Conservation (phyloP, 2,113 vertebrate species). For the Aegypius monachus region DNA sequence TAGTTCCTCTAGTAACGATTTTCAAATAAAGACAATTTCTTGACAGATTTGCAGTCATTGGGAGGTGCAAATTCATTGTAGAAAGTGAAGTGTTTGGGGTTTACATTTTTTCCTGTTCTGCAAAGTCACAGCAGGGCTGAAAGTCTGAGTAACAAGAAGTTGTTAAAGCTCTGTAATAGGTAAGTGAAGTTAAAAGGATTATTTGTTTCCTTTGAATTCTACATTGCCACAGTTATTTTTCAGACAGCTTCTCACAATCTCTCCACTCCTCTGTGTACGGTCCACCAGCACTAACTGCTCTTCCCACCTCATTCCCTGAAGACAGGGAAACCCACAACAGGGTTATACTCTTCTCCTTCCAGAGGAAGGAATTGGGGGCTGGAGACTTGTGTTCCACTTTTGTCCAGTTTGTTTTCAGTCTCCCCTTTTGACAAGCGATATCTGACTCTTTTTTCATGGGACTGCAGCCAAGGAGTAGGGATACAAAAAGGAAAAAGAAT, state of each 20-base stretch:
- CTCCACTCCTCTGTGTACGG: background rate
- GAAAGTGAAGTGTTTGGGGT: background rate
- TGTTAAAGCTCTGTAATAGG: background rate
- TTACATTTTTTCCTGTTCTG: background rate
- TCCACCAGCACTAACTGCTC: background rate
- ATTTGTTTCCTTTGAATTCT: background rate
- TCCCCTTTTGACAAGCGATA: background rate
- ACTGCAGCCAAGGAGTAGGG: background rate
- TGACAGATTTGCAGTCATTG: background rate
- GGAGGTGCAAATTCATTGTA: background rate
- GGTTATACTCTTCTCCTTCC: background rate
- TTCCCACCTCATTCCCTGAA: background rate
- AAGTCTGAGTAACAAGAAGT: background rate
- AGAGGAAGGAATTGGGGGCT: background rate
- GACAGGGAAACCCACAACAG: background rate
- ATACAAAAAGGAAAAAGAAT: background rate
- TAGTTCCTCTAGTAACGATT: background rate
- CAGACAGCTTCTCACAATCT: background rate
- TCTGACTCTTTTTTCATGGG: background rate
- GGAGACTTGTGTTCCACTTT: background rate
- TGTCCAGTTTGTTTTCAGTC: background rate
- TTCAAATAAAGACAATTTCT: background rate
- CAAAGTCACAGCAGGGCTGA: background rate
- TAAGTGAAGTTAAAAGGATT: background rate
- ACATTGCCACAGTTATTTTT: background rate